Percentiles rank a stretch among this genome's conserved stretches.
Evolutionary conservation across 2,888 invertebrate species (phyloP).

Genomic region (Luperina nickerlii): DNA sequence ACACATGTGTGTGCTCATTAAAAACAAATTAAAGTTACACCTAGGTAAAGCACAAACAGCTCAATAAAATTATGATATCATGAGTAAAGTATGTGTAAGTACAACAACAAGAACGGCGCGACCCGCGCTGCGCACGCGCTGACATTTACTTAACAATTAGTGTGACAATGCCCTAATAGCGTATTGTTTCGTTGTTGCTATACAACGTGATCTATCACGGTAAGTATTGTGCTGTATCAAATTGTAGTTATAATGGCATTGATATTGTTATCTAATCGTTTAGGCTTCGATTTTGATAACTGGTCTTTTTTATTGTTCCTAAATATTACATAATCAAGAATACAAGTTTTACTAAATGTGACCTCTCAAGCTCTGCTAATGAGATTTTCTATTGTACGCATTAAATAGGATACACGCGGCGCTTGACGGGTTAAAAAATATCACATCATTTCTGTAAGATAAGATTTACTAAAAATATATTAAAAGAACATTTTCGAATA

Average conservation of each 20-base stretch:
- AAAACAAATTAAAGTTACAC: slow-evolving; percentile 57
- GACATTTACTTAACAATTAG: slow-evolving; percentile 65
- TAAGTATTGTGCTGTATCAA: slow-evolving; percentile 5
- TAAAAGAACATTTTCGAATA: too few relatives aligned
- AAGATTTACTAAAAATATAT: not conserved
- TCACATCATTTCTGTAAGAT: not conserved
- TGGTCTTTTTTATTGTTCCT: too few relatives aligned
- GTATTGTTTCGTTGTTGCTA: slow-evolving; percentile 57
- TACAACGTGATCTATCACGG: slow-evolving; percentile 35
- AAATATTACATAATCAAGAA: not conserved
- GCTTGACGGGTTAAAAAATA: not conserved
- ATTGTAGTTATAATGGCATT: slow-evolving; percentile 15
- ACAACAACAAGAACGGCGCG: slow-evolving; percentile 58
- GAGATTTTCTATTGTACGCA: too few relatives aligned
- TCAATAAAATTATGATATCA: slow-evolving; percentile 73
- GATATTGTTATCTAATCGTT: not conserved
- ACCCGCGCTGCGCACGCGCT: slow-evolving; percentile 69
- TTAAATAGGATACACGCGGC: too few relatives aligned
- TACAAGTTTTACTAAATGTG: too few relatives aligned
- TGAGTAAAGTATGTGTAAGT: slow-evolving; percentile 65
- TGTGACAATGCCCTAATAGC: slow-evolving; percentile 63
- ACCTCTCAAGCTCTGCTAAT: too few relatives aligned
- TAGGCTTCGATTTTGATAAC: not conserved
- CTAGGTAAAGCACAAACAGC: slow-evolving; percentile 61
- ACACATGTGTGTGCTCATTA: slow-evolving; percentile 25